Base-by-base conservation (phyloP, 2,797 vertebrate genomes). In the Cheirogaleus major region DNA sequence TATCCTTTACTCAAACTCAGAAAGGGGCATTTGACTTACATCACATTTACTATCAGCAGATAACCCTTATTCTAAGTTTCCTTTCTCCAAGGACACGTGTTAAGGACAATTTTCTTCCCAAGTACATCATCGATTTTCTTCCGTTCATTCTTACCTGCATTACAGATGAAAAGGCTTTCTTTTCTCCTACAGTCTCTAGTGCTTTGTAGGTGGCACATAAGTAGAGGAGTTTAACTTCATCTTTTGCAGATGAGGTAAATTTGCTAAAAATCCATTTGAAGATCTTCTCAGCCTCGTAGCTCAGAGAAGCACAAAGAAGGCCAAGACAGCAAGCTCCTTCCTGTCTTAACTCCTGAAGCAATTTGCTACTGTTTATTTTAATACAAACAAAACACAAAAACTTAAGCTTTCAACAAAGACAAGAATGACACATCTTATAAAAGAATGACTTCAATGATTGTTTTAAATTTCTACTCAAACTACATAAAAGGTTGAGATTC, bases 241-340 rank as follows among this genome's bases (percentile, higher is more conserved):
- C 99, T 95, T 99, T 99, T 93, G 99, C 97, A 97, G 99, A 99
- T 41, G 99, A 99, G 91, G 98, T 99, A 98, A 99, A 99, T 99
- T 99, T 99, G 96, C 99, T 98, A 98, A 99, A 99, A 98, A 99
- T 99, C 99, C 99, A 99, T 98, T 99, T 99, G 98, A 99, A 99
- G 98, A 99, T 99, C 98, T 99, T 99, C 98, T 99, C 99, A 1
- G 99, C 99, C 98, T 99, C 99, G 0, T 99, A 99, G 99, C 99
- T 99, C 96, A 99, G 98, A 97, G 99, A 99, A 22, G 99, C 99
- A 98, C 99, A 99, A 95, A 99, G 99, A 98, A 99, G 99, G 97
- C 99, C 99, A 96, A 99, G 99, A 97, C 99, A 99, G 98, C 99
- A 99, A 59, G 99, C 99, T 27, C 99, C 99, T 94, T 99, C 99